Conservation (phyloP, 2,113 vertebrate species). For the Enhydra lutris region DNA sequence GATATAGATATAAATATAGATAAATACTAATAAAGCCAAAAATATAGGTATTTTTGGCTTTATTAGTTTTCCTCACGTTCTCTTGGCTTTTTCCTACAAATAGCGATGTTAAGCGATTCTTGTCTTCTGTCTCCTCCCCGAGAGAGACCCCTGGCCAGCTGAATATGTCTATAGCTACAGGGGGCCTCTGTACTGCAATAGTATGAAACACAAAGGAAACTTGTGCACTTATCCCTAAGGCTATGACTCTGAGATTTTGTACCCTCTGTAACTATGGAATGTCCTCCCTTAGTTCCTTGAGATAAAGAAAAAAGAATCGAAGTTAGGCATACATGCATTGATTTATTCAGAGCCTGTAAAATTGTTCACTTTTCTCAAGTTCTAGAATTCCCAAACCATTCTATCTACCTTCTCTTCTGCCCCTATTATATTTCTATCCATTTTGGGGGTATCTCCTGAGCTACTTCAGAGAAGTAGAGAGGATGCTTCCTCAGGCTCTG, state of each 20-base stretch:
- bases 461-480: background rate
- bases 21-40: too few relatives aligned
- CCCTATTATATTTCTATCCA: background rate
- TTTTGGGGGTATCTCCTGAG: background rate
- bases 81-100: background rate
- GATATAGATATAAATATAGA: too few relatives aligned
- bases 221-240: background rate
- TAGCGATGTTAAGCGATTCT: background rate
- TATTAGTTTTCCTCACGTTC: background rate
- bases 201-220: background rate
- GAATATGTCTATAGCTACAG: background rate
- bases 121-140: background rate
- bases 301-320: background rate
- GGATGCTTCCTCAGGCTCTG: background rate
- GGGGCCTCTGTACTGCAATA: background rate
- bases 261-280: background rate
- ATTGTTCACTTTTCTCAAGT: background rate
- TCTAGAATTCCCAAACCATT: background rate
- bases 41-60: background rate
- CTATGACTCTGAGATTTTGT: background rate
- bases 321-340: background rate
- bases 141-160: background rate
- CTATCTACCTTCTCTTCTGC: background rate
- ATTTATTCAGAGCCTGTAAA: background rate
- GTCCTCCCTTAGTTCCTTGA: background rate